Evolutionary conservation across 1,140 invertebrate genomes (phyloP).

Genomic region (Laupala kohalensis): DNA sequence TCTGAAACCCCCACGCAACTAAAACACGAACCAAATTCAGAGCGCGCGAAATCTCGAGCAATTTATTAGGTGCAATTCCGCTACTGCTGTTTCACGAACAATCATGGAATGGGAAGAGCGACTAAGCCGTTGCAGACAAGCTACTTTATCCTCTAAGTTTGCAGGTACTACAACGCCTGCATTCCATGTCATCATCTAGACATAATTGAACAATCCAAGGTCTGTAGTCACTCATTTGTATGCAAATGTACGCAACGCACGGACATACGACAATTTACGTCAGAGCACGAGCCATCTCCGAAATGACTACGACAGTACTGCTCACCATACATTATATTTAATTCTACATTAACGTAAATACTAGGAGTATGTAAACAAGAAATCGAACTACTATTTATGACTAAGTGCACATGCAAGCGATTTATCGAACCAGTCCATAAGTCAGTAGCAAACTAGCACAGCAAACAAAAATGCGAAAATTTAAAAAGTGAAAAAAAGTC

Average conservation of each 20-base stretch:
- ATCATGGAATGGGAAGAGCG: neutral
- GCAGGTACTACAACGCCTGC: neutral
- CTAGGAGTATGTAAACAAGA: too few relatives aligned
- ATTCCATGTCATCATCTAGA: neutral
- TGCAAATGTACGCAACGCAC: neutral
- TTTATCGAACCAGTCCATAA: neutral
- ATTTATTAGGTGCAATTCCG: too few relatives aligned
- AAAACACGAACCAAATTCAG: neutral
- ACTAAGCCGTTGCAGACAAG: neutral
- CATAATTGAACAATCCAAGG: neutral
- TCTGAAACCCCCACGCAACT: neutral
- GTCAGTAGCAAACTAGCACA: neutral
- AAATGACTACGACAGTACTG: neutral
- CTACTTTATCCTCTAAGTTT: neutral
- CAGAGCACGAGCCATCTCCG: neutral
- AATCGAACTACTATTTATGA: neutral
- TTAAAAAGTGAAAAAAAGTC: too few relatives aligned
- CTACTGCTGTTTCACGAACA: too few relatives aligned
- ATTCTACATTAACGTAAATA: too few relatives aligned
- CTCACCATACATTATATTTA: too few relatives aligned
- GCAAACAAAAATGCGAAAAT: neutral
- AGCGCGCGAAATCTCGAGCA: too few relatives aligned
- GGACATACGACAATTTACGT: neutral
- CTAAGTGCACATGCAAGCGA: neutral
- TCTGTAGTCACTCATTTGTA: neutral